Base-by-base conservation (phyloP, 1,140 invertebrate genomes). In the Ostrea edulis region DNA sequence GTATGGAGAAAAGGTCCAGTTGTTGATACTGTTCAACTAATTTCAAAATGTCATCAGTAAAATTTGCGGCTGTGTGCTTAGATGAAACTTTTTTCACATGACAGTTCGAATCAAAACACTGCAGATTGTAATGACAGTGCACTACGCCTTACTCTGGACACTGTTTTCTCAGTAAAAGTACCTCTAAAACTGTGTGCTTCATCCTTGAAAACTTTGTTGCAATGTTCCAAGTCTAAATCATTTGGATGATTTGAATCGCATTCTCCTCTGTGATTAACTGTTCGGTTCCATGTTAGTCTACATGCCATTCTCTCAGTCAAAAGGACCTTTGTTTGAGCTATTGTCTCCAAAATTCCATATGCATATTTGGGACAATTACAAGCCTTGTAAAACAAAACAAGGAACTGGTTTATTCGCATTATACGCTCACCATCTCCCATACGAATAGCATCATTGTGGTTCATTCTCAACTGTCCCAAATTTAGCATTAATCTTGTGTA, bases 151-250 rank as follows among this genome's bases (percentile, higher is more conserved):
- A 86, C 58, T 55, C 71, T 81, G 12, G 25, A 0, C 2, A 82
- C 77, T n/a, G 86, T 82, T 81, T 58, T 82, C 12, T 82, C 86
- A 7, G 71, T 87, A 44, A 86, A 86, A 44, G 82, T 29, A 82
- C 86, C 86, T n/a, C 86, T 82, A 17, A 81, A 83, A 83, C 86
- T 87, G n/a, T 83, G 81, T 44, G 86, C 77, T 51, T 62, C 12
- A 65, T 82, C 53, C 62, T 87, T 83, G 17, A 82, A 87, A n/a
- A 83, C 81, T 25, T 87, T 87, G 53, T 87, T 87, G 52, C 86
- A 83, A 52, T 87, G 86, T 68, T 87, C 82, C 4, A 87, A 11
- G 68, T 87, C 86, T 29, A 87, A 62, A 54, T 87, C 82, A 87
- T 87, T 84, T 51, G 86, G 86, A 55, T 62, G 81, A 83, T 87